These are phyloP conservation scores for Drosophila virilis DNA, from an alignment of 1,140 invertebrate species.

Conservation along the genomic window DNA sequence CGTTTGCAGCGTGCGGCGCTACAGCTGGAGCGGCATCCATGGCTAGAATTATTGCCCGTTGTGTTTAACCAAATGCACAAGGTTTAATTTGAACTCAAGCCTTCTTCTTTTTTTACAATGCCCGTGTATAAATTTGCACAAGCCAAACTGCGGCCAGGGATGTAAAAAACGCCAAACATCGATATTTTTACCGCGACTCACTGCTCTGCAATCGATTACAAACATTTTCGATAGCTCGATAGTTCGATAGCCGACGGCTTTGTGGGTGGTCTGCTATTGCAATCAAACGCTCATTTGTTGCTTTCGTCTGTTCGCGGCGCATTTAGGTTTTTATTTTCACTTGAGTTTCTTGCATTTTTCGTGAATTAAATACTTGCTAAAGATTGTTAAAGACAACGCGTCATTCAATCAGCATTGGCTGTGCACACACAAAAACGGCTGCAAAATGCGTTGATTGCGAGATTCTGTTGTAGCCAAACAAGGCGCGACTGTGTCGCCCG, in stretches of 20 bases:
- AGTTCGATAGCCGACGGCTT: constrained; percentile 21
- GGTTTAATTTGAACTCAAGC: constrained; percentile 46
- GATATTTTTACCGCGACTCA: constrained; percentile 32
- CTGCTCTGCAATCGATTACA: constrained; percentile 27
- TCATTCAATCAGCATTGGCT: not conserved
- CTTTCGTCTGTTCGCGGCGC: constrained; percentile 19
- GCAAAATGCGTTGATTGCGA: constrained; percentile 35
- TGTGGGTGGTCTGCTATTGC: constrained; percentile 45
- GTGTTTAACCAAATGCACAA: constrained; percentile 45
- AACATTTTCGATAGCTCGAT: not conserved
- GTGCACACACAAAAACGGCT: not conserved
- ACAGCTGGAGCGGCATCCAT: constrained; percentile 58
- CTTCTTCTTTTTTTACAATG: constrained; percentile 50
- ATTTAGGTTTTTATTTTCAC: constrained; percentile 50
- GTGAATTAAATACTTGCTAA: constrained; percentile 33
- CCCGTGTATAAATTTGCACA: constrained; percentile 49
- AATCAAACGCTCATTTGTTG: constrained; percentile 53
- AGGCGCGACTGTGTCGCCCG: constrained; percentile 20
- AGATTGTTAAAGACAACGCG: not conserved
- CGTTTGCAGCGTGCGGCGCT: constrained; percentile 43
- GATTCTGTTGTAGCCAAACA: constrained; percentile 26
- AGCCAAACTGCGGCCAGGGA: constrained; percentile 50
- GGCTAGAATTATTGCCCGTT: constrained; percentile 47
- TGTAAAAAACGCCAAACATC: constrained; percentile 45
- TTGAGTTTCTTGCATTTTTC: constrained; percentile 42